A percentile compares a stretch with the other conserved stretches of the same genome.
Conservation (phyloP, 2,113 vertebrate genomes). For the Bucco capensis region DNA sequence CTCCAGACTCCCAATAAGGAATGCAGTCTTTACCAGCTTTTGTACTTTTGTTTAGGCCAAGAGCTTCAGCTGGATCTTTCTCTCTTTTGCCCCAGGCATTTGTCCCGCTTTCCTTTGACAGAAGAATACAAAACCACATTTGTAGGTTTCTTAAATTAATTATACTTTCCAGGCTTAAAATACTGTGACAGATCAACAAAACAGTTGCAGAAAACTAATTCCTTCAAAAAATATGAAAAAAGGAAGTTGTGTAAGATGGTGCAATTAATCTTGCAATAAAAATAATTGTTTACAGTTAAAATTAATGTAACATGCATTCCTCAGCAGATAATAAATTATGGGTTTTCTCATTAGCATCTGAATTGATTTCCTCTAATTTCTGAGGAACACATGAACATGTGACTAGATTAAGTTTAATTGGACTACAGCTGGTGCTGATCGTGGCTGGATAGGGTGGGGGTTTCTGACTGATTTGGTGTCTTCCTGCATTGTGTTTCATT, state of each 20-base stretch:
- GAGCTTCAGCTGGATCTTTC: slow-evolving; percentile 60
- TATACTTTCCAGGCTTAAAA: slow-evolving; percentile 72
- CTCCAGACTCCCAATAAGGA: background rate
- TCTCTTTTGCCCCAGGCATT: slow-evolving; percentile 62
- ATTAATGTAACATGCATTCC: slow-evolving; percentile 88
- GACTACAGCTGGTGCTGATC: slow-evolving; percentile 80
- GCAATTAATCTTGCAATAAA: slow-evolving; percentile 89
- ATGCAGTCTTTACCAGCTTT: background rate
- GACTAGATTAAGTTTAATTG: slow-evolving; percentile 88
- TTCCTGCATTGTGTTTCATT: slow-evolving; percentile 61
- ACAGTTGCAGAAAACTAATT: slow-evolving; percentile 75
- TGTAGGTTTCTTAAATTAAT: slow-evolving; percentile 75
- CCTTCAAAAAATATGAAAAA: slow-evolving; percentile 80
- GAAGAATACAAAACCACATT: slow-evolving; percentile 75
- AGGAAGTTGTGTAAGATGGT: slow-evolving; percentile 80
- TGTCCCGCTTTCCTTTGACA: slow-evolving; percentile 73
- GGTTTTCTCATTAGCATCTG: slow-evolving; percentile 88
- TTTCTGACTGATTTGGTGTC: slow-evolving; percentile 68
- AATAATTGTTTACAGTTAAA: slow-evolving; percentile 90
- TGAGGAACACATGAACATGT: slow-evolving; percentile 80
- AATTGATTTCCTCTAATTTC: slow-evolving; percentile 90
- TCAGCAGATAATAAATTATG: slow-evolving; percentile 88
- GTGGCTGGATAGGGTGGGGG: slow-evolving; percentile 63
- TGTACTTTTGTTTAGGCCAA: slow-evolving; percentile 56
- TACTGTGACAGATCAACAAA: slow-evolving; percentile 77